Evolutionary conservation across 2,797 vertebrate genomes (phyloP).

Genomic region (Lagorchestes hirsutus): DNA sequence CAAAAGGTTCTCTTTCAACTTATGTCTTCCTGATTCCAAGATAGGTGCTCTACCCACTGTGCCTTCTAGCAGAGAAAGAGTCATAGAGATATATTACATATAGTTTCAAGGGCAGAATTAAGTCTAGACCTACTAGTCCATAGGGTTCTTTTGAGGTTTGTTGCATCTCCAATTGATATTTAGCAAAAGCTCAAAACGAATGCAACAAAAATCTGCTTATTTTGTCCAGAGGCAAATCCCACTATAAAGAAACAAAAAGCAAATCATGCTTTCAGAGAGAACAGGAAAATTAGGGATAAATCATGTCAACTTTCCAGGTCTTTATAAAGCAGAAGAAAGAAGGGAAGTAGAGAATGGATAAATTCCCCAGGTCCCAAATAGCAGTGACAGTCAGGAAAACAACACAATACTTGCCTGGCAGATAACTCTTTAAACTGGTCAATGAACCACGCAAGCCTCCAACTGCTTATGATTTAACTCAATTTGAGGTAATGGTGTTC

Average conservation of each 20-base stretch:
- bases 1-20: not conserved
- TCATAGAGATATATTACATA: not conserved
- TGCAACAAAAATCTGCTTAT: not conserved
- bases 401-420: no score
- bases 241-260: not conserved
- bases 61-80: not conserved
- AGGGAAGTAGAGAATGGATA: not conserved
- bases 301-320: not conserved
- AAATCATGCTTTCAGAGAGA: not conserved
- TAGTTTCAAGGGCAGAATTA: not conserved
- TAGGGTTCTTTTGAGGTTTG: not conserved
- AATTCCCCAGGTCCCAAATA: not conserved
- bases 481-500: not conserved
- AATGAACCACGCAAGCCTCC: not conserved
- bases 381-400: not conserved
- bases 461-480: not conserved
- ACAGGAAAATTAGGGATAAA: not conserved
- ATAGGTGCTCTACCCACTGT: no score
- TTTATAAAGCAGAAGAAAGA: not conserved
- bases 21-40: no score
- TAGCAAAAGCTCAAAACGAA: not conserved
- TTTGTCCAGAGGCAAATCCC: not conserved
- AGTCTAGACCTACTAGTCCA: not conserved
- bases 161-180: not conserved
- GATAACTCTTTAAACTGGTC: no score